Conservation (phyloP, 2,797 vertebrate species). For the Channa striata region DNA sequence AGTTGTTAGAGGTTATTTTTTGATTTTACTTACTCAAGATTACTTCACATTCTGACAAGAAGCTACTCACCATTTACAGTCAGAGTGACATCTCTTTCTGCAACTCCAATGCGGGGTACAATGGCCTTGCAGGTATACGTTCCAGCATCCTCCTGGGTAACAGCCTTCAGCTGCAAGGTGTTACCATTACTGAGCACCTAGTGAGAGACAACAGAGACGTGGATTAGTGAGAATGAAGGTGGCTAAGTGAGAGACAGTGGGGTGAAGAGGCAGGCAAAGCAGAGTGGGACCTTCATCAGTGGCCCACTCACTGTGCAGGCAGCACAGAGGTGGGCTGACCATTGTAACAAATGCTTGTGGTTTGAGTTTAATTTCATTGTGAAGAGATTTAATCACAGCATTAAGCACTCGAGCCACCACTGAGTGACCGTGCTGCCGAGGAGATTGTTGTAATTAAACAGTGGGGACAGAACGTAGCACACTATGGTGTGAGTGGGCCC, state of each 20-base stretch:
- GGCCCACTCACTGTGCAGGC: constrained; percentile 54
- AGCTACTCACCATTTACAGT: constrained; percentile 89
- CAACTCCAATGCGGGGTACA: constrained; percentile 88
- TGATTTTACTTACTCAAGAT: constrained; percentile 3
- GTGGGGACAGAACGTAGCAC: constrained; percentile 63
- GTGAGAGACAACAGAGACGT: constrained; percentile 61
- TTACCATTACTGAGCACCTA: constrained; percentile 93
- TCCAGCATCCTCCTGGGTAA: constrained; percentile 91
- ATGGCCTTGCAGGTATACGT: constrained; percentile 92
- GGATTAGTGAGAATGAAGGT: constrained; percentile 31
- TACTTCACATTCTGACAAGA: background rate
- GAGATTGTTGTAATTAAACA: constrained; percentile 84
- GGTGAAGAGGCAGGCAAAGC: constrained; percentile 50
- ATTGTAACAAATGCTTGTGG: constrained; percentile 70
- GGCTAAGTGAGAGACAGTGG: constrained; percentile 21
- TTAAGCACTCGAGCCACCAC: constrained; percentile 77
- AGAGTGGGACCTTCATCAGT: constrained; percentile 54
- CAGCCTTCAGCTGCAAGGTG: constrained; percentile 88
- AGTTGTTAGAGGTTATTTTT: background rate
- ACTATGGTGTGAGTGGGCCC: constrained; percentile 68
- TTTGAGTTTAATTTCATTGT: constrained; percentile 79
- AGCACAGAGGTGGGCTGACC: constrained; percentile 70
- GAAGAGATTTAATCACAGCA: constrained; percentile 82
- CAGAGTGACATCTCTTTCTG: constrained; percentile 87
- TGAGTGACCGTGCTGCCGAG: constrained; percentile 76